Conservation (phyloP, 2,113 vertebrate species). For the Tragulus kanchil region DNA sequence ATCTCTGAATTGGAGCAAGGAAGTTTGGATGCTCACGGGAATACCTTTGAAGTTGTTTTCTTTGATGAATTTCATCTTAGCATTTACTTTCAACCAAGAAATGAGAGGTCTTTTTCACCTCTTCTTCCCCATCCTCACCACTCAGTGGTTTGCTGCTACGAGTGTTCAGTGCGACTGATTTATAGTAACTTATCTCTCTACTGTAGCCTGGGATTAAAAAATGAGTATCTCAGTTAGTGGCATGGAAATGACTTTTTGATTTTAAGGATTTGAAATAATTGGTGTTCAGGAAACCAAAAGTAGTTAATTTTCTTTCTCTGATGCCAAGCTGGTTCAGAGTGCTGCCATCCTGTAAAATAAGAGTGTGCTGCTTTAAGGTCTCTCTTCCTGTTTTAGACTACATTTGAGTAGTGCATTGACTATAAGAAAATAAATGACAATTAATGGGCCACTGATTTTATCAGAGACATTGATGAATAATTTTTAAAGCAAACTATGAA, state of each 20-base stretch:
- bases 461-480: constrained; percentile 35
- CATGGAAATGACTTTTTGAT: constrained; percentile 53
- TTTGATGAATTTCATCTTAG: background rate
- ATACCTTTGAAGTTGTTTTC: background rate
- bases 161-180: background rate
- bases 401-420: background rate
- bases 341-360: background rate
- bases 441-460: constrained; percentile 59
- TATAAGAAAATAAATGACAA: constrained; percentile 43
- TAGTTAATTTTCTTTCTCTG: background rate
- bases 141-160: background rate
- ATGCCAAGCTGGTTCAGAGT: background rate
- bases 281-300: constrained; percentile 22
- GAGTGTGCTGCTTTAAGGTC: background rate
- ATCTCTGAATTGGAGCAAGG: background rate
- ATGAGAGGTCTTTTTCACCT: background rate
- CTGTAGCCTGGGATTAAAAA: too few species aligned
- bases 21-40: background rate
- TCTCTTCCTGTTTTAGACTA: background rate
- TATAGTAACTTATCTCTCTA: background rate
- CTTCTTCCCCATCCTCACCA: background rate
- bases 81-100: background rate
- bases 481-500: background rate
- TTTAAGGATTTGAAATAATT: constrained; percentile 64
- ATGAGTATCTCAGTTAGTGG: constrained; percentile 17